These are phyloP conservation scores for Anastatus disparis DNA, from an alignment of 1,140 invertebrate species.

Conservation along the genomic window DNA sequence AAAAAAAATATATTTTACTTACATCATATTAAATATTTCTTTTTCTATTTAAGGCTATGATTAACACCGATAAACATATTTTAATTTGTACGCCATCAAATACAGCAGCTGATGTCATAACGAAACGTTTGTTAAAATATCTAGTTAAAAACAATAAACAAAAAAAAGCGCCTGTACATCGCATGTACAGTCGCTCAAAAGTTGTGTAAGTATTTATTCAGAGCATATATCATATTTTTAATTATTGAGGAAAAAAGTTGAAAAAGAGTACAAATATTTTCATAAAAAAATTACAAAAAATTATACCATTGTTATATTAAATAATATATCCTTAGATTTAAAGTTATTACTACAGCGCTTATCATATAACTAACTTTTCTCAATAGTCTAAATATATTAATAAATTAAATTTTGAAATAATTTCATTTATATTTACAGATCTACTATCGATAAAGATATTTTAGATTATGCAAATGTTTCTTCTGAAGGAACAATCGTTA, in stretches of 20 bases:
- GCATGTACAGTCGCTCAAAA: slow-evolving; percentile 65
- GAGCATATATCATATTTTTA: too few species aligned
- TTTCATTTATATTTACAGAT: not conserved
- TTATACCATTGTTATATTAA: too few species aligned
- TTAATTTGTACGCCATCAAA: slow-evolving; percentile 81
- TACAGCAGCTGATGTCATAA: slow-evolving; percentile 79
- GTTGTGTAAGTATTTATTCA: slow-evolving; percentile 51
- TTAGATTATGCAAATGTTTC: not conserved
- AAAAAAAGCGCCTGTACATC: too few species aligned
- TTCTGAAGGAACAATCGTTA: not conserved
- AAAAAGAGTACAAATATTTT: too few species aligned
- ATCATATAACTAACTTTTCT: too few species aligned
- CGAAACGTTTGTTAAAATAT: slow-evolving; percentile 66
- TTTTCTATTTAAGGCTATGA: not conserved
- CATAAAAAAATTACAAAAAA: too few species aligned
- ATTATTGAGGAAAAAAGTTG: too few species aligned
- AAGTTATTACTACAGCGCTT: too few species aligned
- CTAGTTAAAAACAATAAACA: slow-evolving; percentile 55
- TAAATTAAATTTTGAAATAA: not conserved
- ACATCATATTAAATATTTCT: not conserved
- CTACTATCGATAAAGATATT: not conserved
- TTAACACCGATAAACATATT: slow-evolving; percentile 56
- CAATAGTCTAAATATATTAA: too few species aligned
- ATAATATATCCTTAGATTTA: too few species aligned
- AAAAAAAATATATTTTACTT: not conserved